Base-by-base conservation (phyloP, 2,888 invertebrate genomes). In the Diploptera punctata region DNA sequence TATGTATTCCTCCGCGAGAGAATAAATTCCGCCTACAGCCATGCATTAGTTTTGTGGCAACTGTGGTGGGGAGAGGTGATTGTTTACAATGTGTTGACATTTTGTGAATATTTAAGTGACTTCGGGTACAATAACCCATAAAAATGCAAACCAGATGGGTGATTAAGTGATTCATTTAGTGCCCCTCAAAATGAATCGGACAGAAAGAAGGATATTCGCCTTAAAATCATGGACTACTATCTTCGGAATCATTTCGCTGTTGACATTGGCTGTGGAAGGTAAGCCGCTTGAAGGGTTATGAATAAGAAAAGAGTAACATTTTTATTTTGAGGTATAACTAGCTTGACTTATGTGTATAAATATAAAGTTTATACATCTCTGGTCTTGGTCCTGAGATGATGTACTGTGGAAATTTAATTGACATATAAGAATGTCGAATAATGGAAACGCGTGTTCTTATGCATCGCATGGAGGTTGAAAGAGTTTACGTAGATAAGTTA, bases 251-350 rank as follows among this genome's bases (percentile, higher is more conserved):
- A 43, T 33, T 44, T 67, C 31, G 67, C 24, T 71, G 67, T 71
- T 71, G 71, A 71, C 67, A 71, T 67, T 71, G 71, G 57, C 18
- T 29, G 67, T 33, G 26, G 49, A 71, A 67, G 71, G 71, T 71
- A 57, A 71, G 67, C 26, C 16, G 29, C 18, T 33, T 43, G 38
- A 19, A 16, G 24, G 38, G 65, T 65, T 65, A 18, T 54, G 52
- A 26, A 31, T 52, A 68, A 68, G 68, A 67, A 67, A 61, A 61
- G 18, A 67, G 33, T 29, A 29, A 49, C 10, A 33, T 52, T 10
- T 19, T 29, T n/a, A 24, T 44, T 65, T 43, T 47, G 24, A 47
- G 26, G 65, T 26, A 65, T 44, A 65, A 29, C 44, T 65, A 65
- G 47, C 47, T 38, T 16, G 16, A 47, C 44, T 47, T 65, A 47